Base-by-base conservation (phyloP, 2,888 invertebrate species). In the Dendrolimus pini region DNA sequence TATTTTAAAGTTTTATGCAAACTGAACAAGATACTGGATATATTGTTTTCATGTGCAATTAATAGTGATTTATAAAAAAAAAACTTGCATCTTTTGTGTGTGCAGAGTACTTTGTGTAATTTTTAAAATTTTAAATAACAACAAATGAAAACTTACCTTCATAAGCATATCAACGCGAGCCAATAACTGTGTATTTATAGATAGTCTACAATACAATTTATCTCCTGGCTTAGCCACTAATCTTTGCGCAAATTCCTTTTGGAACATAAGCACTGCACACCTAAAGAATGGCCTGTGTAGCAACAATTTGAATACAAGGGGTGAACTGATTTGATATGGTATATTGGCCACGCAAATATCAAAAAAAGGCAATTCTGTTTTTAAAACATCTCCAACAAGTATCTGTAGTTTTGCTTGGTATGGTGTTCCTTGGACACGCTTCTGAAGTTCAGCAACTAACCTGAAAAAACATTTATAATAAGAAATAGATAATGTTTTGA, bases 261-360 rank as follows among this genome's bases (percentile, higher is more conserved):
- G 99, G 78, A 99, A 99, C 99, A 99, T 99, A 9, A 99, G 91
- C 7, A 99, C 94, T 14, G 99, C 99, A 92, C 98, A 99, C 66
- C 99, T 93, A 74, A 95, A 96, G 75, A 95, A 93, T 41, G 95
- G 94, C 41, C 95, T 89, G 86, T 99, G 98, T 7, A 98, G 89
- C 30, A 99, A 90, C 54, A 99, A 85, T 85, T 99, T 99, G 82
- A 99, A 99, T 1, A 99, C 96, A 71, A 99, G 92, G 0, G 99
- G 98, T 1, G 99, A 99, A 69, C 97, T 98, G 71, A 99, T 99
- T 90, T 99, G 98, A 77, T 99, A 99, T 0, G 99, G 99, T 54
- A 99, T 93, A 89, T 99, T 99, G 41, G 99, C 99, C 41, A 99
- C 97, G 87, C 99, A 99, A 41, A 99, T 94, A 85, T 99, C 97